Conservation (phyloP, 2,888 invertebrate genomes). For the Keiferia lycopersicella region DNA sequence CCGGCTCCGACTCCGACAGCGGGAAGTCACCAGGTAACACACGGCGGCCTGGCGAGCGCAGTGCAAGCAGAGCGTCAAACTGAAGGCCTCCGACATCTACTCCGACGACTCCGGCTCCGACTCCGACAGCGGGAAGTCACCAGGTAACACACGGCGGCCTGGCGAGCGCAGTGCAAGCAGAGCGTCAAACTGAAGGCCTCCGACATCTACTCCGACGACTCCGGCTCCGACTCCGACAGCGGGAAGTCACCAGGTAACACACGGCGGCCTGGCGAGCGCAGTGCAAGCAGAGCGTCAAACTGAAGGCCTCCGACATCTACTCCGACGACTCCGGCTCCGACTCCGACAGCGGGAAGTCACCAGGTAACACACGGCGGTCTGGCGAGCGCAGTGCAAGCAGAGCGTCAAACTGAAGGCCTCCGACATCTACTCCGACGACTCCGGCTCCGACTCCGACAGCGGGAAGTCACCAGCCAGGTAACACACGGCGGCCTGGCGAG, state of each 20-base stretch:
- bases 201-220: conserved; percentile 96
- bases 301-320: conserved; percentile 96
- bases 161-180: conserved; percentile 49
- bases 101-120: conserved; percentile 91
- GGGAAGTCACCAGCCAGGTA: conserved; percentile 68
- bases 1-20: conserved; percentile 86
- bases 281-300: conserved; percentile 83
- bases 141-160: conserved; percentile 41
- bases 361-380: conserved; percentile 41
- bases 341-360: conserved; percentile 82
- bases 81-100: conserved; percentile 96
- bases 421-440: conserved; percentile 96
- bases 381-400: conserved; percentile 49
- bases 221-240: conserved; percentile 86
- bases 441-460: conserved; percentile 86
- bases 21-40: conserved; percentile 63
- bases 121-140: conserved; percentile 82
- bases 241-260: conserved; percentile 63
- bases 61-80: conserved; percentile 83
- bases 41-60: neutral
- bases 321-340: conserved; percentile 91
- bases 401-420: conserved; percentile 92
- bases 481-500: neutral
- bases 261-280: neutral
- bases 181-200: conserved; percentile 92